Conservation (phyloP, 2,113 vertebrate species). For the Chloropsis cyanopogon region DNA sequence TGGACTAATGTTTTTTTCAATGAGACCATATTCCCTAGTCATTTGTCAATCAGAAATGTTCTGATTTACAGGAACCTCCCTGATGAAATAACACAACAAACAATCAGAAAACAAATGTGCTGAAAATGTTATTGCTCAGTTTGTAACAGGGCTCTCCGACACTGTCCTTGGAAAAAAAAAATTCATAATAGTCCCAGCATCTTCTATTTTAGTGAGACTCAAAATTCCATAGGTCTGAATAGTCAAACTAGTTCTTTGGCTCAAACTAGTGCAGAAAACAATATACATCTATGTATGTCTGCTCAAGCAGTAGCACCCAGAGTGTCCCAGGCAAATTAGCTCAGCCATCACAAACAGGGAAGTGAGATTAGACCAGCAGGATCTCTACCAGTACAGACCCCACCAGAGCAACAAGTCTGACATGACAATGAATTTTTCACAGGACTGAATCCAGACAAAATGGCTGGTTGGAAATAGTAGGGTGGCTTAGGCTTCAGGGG, state of each 20-base stretch:
- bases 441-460: background rate
- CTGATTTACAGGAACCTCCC: background rate
- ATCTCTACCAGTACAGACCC: background rate
- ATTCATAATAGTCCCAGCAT: background rate
- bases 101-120: background rate
- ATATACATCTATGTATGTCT: background rate
- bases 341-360: background rate
- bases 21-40: background rate
- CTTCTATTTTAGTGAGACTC: background rate
- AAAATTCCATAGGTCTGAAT: background rate
- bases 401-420: background rate
- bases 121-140: background rate
- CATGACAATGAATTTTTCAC: background rate
- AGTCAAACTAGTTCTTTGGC: background rate
- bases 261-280: background rate
- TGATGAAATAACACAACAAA: background rate
- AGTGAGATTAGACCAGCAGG: background rate
- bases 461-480: background rate
- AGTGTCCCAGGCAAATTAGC: background rate
- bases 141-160: background rate
- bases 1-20: background rate
- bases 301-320: background rate
- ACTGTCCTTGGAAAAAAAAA: background rate
- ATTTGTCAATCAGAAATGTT: background rate
- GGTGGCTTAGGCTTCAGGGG: background rate